phyloP scores from a whole-genome alignment of 2,113 vertebrate genomes.

The Panurus biarmicus region DNA sequence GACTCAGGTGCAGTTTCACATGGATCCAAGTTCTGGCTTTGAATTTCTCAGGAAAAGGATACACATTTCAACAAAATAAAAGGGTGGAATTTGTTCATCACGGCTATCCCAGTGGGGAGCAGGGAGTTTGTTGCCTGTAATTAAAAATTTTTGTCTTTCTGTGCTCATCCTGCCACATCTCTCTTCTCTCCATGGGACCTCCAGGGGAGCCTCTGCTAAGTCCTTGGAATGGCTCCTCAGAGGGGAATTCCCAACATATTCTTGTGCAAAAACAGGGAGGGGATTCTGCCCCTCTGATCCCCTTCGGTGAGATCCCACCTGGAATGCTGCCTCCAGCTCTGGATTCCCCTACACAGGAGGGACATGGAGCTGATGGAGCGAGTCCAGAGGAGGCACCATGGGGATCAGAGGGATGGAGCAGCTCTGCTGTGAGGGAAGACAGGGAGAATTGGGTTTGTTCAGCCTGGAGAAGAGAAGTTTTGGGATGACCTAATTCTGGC shows the following conservation, averaged over 20 bases:
- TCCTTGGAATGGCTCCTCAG: not conserved
- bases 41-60: not conserved
- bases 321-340: not conserved
- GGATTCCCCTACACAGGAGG: not conserved
- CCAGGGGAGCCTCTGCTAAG: not conserved
- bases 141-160: not conserved
- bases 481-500: not conserved
- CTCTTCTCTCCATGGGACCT: not conserved
- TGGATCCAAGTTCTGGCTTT: not conserved
- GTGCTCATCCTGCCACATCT: too few relatives aligned
- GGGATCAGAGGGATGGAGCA: not conserved
- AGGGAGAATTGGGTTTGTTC: not conserved
- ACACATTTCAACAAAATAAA: not conserved
- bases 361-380: accelerated
- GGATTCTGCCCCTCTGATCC: not conserved
- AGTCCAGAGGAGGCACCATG: not conserved
- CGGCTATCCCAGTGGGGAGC: accelerated
- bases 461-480: not conserved
- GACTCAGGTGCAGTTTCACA: not conserved
- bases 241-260: not conserved
- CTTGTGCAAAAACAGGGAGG: not conserved
- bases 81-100: not conserved
- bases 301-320: not conserved
- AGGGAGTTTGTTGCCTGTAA: not conserved
- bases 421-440: not conserved